A percentile compares a stretch with the other conserved stretches of the same genome.
These are phyloP conservation scores for Chloropsis cyanopogon DNA, from an alignment of 2,113 vertebrate genomes.

Conservation along the genomic window DNA sequence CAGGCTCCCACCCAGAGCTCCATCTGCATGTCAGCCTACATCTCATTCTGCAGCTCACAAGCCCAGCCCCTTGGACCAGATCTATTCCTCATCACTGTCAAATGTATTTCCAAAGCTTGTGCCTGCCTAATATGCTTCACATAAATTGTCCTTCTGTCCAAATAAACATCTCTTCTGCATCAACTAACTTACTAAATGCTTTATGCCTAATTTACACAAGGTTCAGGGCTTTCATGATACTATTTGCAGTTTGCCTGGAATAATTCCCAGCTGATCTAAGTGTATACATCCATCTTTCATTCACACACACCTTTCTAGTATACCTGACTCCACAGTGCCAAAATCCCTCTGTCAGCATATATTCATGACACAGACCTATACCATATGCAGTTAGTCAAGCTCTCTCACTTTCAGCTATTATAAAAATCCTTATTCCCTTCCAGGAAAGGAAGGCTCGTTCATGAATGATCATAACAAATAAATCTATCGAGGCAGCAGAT, in stretches of 20 bases:
- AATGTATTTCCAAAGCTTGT: not conserved
- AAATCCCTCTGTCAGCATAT: not conserved
- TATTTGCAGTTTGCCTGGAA: not conserved
- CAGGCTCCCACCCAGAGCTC: not conserved
- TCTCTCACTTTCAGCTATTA: not conserved
- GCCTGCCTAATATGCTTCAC: not conserved
- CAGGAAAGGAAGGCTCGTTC: not conserved
- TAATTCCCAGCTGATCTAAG: not conserved
- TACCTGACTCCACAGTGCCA: not conserved
- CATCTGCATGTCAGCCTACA: not conserved
- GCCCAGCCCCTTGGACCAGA: not conserved
- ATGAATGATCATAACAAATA: not conserved
- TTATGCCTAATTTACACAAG: not conserved
- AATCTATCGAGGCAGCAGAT: not conserved
- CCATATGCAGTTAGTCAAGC: not conserved
- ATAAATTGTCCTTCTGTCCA: not conserved
- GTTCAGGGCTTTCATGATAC: not conserved
- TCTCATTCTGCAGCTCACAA: not conserved
- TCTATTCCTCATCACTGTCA: not conserved
- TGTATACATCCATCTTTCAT: not conserved
- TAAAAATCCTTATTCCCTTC: not conserved
- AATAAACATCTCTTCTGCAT: not conserved
- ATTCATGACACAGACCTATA: not conserved
- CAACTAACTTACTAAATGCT: not conserved
- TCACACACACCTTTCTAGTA: not conserved